Evolutionary conservation across 2,113 vertebrate genomes (phyloP), one percentile per base, ranked within the genome.

Genomic region (Heterochromis multidens): DNA sequence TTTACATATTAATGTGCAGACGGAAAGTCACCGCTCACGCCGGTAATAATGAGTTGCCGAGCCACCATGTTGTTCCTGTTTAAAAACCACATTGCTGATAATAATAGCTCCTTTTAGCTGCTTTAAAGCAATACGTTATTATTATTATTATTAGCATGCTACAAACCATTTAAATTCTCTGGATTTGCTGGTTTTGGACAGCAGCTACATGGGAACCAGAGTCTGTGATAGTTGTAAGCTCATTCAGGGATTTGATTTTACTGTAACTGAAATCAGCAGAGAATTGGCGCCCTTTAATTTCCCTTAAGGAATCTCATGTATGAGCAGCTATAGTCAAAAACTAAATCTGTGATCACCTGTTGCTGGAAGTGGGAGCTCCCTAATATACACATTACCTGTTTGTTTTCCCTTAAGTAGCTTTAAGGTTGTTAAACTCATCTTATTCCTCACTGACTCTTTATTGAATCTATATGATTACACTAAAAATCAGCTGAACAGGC

Each of bases 1-100:
- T 94, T 94, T 91, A 81, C 91, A 91, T 91, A 82, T 91, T 94
- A 91, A 94, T 91, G 82, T 54, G 84, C 72, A 58, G 58, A 81
- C 62, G 35, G 78, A 82, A 85, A 91, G 81, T 81, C 84, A 17
- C 72, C 63, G 77, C 82, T 84, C 76, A 33, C 67, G 25, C 59
- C 4, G 27, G 81, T 84, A 79, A 88, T 87, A 82, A 89, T 29
- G 80, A 83, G 85, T 11, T 17, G 83, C 83, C 29, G 58, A 82
- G 84, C 77, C 23, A 4, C 37, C 54, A 19, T 77, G 80, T 56
- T 77, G 89, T 70, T 61, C 10, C 52, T 81, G 60, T 77, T 79
- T 35, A 54, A 88, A 16, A 76, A 58, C 33, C 27, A 65, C 70
- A 65, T 14, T 29, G 57, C 77, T 60, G 60, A 40, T 49, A 80